Evolutionary conservation across 2,113 vertebrate species (phyloP).

Genomic region (Psammodynastes pulverulentus): DNA sequence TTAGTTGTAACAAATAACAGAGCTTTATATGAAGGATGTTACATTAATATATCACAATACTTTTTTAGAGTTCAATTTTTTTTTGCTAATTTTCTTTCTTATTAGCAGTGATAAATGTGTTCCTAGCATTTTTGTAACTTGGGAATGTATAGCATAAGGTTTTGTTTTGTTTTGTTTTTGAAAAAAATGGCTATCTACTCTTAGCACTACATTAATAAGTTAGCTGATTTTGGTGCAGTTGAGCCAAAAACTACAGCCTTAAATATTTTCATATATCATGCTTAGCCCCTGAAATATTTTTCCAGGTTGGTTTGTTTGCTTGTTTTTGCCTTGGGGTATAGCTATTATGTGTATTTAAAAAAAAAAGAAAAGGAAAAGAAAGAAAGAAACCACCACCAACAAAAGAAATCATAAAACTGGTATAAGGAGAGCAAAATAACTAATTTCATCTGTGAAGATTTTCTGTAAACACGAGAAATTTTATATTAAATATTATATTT

Average conservation of each 20-base stretch:
- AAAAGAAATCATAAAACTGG: not conserved
- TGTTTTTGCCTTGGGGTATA: not conserved
- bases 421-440: not conserved
- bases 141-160: not conserved
- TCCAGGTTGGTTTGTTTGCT: not conserved
- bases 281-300: not conserved
- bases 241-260: not conserved
- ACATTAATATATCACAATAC: not conserved
- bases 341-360: not conserved
- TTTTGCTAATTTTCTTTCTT: not conserved
- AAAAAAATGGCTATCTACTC: not conserved
- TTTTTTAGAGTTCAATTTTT: not conserved
- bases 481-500: not conserved
- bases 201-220: not conserved
- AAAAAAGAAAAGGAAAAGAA: not conserved
- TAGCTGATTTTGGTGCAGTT: not conserved
- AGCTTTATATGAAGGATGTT: not conserved
- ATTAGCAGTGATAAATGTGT: not conserved
- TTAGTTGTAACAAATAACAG: not conserved
- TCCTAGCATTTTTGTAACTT: not conserved
- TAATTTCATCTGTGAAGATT: not conserved
- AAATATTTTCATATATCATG: not conserved
- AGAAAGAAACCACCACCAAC: not conserved
- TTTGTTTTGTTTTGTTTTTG: not conserved
- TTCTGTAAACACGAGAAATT: not conserved